A percentile compares a stretch with the other conserved stretches of the same genome.
Evolutionary conservation across 2,797 vertebrate genomes (phyloP).

Genomic region (Microctenopoma stevenorrisi): DNA sequence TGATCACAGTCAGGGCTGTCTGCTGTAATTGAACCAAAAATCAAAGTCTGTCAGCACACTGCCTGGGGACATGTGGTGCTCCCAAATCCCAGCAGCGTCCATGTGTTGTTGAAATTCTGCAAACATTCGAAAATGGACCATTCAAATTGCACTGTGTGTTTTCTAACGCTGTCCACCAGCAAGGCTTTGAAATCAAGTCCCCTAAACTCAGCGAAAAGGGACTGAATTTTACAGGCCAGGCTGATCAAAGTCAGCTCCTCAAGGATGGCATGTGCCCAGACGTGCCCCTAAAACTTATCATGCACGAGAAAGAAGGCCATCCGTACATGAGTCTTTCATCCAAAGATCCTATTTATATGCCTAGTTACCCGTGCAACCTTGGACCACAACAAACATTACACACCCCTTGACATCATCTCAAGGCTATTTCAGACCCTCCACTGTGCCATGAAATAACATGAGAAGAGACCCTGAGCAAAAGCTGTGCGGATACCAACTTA

Average conservation of each 20-base stretch:
- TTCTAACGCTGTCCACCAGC: slow-evolving; percentile 54
- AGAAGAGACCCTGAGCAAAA: slow-evolving; percentile 62
- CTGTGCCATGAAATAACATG: slow-evolving; percentile 52
- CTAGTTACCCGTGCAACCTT: slow-evolving; percentile 74
- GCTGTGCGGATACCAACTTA: slow-evolving; percentile 61
- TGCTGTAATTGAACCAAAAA: slow-evolving; percentile 39
- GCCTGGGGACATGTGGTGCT: slow-evolving; percentile 36
- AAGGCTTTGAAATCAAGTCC: slow-evolving; percentile 56
- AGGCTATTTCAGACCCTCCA: slow-evolving; percentile 72
- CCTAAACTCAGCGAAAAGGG: slow-evolving; percentile 75
- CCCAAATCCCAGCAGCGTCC: slow-evolving; percentile 36
- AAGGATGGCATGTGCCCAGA: slow-evolving; percentile 52
- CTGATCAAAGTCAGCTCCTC: slow-evolving; percentile 66
- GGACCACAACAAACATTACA: slow-evolving; percentile 78
- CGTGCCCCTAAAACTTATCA: slow-evolving; percentile 54
- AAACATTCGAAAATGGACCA: slow-evolving; percentile 52
- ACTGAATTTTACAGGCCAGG: slow-evolving; percentile 63
- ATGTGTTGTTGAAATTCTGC: slow-evolving; percentile 41
- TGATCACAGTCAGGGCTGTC: slow-evolving; percentile 40
- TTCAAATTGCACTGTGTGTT: slow-evolving; percentile 57
- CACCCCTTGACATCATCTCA: slow-evolving; percentile 71
- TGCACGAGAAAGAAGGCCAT: slow-evolving; percentile 44
- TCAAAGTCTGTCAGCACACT: slow-evolving; percentile 45
- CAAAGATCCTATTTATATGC: slow-evolving; percentile 80
- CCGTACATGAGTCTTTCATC: slow-evolving; percentile 66